Evolutionary conservation across 92 coral and sea anemone genomes (phyloP).

Genomic region (Parazoanthus darwini): DNA sequence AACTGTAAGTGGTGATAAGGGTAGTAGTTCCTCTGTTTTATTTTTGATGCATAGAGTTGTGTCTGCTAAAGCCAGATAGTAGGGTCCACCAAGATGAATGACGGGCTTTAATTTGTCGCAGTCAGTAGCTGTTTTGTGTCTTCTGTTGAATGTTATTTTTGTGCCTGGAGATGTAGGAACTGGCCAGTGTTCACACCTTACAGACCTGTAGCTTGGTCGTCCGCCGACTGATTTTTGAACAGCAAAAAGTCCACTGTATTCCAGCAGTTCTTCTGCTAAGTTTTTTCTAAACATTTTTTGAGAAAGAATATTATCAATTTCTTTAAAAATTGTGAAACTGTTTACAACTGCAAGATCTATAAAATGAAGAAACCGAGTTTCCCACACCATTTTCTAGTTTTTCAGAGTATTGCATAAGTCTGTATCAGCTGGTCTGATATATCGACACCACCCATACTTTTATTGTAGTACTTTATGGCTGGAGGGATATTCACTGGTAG

Average conservation of each 20-base stretch:
- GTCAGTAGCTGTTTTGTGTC: too few species aligned
- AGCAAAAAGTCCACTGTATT: too few species aligned
- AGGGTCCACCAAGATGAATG: too few species aligned
- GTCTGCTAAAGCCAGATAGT: too few species aligned
- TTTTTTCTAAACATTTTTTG: constrained; percentile 11
- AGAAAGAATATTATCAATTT: constrained; percentile 13
- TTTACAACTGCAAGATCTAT: constrained; percentile 52
- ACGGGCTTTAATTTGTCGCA: too few species aligned
- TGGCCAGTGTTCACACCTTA: background rate
- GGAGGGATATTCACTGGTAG: constrained; percentile 18
- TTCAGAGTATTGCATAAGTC: background rate
- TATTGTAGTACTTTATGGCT: background rate
- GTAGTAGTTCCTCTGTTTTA: too few species aligned
- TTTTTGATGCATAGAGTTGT: too few species aligned
- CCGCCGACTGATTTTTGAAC: constrained; percentile 6
- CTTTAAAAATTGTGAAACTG: constrained; percentile 16
- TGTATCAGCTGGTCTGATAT: constrained; percentile 13
- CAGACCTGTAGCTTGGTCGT: constrained; percentile 23
- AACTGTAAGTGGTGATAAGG: too few species aligned
- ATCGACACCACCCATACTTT: constrained; percentile 17
- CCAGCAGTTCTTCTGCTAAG: background rate
- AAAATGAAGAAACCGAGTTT: constrained; percentile 37
- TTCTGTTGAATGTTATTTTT: too few species aligned
- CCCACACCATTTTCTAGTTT: constrained; percentile 46
- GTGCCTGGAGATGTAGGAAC: too few species aligned